Conservation (phyloP, 1,140 invertebrate species). For the Drosophila lowei region DNA sequence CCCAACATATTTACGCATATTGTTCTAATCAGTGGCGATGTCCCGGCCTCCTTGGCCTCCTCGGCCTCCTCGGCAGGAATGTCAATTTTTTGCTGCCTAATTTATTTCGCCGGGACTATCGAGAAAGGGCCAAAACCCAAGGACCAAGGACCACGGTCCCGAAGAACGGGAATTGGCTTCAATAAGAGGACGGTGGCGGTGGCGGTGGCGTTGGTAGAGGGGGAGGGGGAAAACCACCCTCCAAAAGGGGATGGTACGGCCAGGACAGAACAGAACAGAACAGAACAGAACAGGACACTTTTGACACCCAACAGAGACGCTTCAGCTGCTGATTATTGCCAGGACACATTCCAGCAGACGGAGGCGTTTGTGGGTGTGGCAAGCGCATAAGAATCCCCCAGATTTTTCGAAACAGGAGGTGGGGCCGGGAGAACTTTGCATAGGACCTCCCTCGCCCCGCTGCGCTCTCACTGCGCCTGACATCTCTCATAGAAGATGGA, state of each 20-base stretch:
- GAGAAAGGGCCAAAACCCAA: constrained; percentile 17
- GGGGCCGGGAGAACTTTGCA: constrained; percentile 52
- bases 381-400: constrained; percentile 12
- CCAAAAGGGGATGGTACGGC: constrained; percentile 12
- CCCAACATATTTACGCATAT: constrained; percentile 75
- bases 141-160: not conserved
- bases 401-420: constrained; percentile 16
- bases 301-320: constrained; percentile 71
- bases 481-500: constrained; percentile 70
- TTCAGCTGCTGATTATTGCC: constrained; percentile 73
- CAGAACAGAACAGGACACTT: constrained; percentile 33
- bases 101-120: constrained; percentile 63
- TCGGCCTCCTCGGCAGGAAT: constrained; percentile 38
- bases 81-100: constrained; percentile 79
- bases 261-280: not conserved
- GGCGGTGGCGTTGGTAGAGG: no score
- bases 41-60: constrained; percentile 47
- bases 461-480: constrained; percentile 39
- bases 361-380: constrained; percentile 20
- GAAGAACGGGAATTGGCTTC: no score
- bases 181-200: no score
- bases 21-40: constrained; percentile 75
- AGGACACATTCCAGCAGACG: constrained; percentile 62
- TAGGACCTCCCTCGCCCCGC: constrained; percentile 18
- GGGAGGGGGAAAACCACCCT: constrained; percentile 28